Percentiles rank a stretch among this genome's conserved stretches.
These are phyloP conservation scores for Callaeas wilsoni DNA, from an alignment of 2,113 vertebrate genomes.

Conservation along the genomic window DNA sequence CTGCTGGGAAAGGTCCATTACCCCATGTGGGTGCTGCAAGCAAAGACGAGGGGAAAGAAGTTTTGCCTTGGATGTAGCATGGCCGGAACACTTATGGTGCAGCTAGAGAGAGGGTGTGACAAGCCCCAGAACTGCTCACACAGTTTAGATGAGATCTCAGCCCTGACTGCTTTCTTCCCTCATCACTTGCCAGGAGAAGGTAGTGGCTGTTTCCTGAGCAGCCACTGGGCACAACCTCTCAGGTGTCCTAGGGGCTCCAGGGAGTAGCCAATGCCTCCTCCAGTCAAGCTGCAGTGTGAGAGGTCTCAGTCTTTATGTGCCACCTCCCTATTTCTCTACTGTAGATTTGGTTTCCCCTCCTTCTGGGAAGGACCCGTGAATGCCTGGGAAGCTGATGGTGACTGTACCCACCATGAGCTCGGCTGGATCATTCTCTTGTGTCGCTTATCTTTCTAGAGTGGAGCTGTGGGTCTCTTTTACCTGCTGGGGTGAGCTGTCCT, in stretches of 20 bases:
- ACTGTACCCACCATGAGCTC: not conserved
- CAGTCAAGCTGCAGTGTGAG: not conserved
- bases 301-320: not conserved
- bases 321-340: not conserved
- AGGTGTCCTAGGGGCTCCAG: not conserved
- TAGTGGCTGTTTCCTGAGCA: not conserved
- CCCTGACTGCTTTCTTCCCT: not conserved
- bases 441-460: not conserved
- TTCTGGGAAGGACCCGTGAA: not conserved
- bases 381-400: not conserved
- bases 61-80: not conserved
- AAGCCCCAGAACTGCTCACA: not conserved
- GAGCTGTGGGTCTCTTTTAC: not conserved
- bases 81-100: not conserved
- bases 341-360: not conserved
- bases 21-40: not conserved
- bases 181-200: not conserved
- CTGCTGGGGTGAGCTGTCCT: not conserved
- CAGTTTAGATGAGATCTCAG: not conserved
- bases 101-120: not conserved
- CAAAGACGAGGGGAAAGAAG: not conserved
- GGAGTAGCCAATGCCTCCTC: not conserved
- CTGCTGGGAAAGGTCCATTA: not conserved
- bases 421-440: not conserved
- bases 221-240: not conserved